Conservation (phyloP, 2,888 invertebrate species). For the Tigriopus californicus region DNA sequence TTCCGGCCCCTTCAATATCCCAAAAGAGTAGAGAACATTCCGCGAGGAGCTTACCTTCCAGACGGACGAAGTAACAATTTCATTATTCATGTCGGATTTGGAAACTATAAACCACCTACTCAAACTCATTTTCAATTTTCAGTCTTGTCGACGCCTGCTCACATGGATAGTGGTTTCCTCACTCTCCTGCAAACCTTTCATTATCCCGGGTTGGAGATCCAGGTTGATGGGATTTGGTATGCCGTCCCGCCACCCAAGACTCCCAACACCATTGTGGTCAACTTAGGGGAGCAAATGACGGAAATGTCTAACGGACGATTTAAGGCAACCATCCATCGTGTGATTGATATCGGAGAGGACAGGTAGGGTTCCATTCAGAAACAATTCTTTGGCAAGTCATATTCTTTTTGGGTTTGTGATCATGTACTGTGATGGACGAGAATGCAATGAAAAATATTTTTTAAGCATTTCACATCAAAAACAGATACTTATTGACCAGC, state of each 20-base stretch:
- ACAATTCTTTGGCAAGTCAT: too few relatives aligned
- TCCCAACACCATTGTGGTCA: constrained; percentile 17
- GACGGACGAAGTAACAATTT: not conserved
- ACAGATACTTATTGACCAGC: too few relatives aligned
- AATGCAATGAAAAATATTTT: too few relatives aligned
- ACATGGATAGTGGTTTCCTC: constrained; percentile 17
- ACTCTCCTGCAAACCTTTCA: constrained; percentile 17
- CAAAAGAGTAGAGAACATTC: not conserved
- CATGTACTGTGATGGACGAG: too few relatives aligned
- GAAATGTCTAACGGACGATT: constrained; percentile 17
- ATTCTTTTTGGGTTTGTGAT: too few relatives aligned
- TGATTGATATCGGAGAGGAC: constrained; percentile 17
- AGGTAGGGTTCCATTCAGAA: too few relatives aligned
- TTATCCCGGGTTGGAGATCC: constrained; percentile 18
- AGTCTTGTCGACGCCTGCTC: constrained; percentile 15
- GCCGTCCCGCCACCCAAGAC: constrained; percentile 16
- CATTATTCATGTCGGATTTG: not conserved
- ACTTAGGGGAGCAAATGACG: constrained; percentile 17
- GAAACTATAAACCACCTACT: not conserved
- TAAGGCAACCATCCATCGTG: constrained; percentile 19
- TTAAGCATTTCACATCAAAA: too few relatives aligned
- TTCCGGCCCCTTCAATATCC: not conserved
- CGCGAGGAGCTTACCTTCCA: not conserved
- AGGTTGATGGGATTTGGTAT: constrained; percentile 16
- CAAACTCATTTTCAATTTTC: not conserved